phyloP scores from a whole-genome alignment of 2,797 vertebrate species.

The Lagocephalus sceleratus region DNA sequence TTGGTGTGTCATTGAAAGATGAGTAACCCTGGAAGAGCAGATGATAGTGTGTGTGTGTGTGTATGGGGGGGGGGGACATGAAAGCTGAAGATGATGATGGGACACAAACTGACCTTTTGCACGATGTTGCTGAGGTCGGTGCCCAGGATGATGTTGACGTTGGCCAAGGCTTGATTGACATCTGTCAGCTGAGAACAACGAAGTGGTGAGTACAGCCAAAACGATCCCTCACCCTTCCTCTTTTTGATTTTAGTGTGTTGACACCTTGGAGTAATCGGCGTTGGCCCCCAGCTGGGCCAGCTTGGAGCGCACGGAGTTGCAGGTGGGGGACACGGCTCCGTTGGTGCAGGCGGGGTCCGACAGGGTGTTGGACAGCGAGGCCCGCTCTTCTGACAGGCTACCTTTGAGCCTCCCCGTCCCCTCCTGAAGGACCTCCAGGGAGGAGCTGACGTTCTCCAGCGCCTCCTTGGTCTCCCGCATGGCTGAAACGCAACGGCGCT shows the following conservation, averaged over 20 bases:
- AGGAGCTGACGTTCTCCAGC: constrained; percentile 80
- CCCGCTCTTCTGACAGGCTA: constrained; percentile 74
- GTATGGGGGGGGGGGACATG: not conserved
- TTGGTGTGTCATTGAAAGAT: constrained; percentile 87
- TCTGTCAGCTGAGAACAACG: constrained; percentile 76
- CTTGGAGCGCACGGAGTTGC: constrained; percentile 75
- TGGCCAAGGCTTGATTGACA: constrained; percentile 75
- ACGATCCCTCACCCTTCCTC: not conserved
- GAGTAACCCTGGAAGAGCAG: constrained; percentile 80
- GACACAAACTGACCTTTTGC: constrained; percentile 78
- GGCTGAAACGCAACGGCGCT: constrained; percentile 58
- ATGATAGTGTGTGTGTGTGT: constrained; percentile 5
- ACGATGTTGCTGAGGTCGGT: constrained; percentile 86
- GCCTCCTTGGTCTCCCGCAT: constrained; percentile 87
- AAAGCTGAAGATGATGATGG: not conserved
- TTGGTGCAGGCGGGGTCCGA: constrained; percentile 78
- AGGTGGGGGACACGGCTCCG: constrained; percentile 72
- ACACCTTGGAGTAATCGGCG: constrained; percentile 79
- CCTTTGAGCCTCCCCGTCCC: constrained; percentile 73
- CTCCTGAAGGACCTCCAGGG: constrained; percentile 81
- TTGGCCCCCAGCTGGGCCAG: constrained; percentile 78
- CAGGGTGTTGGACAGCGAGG: constrained; percentile 81
- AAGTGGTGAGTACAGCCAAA: not conserved
- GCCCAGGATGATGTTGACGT: constrained; percentile 79
- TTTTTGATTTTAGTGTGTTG: not conserved